Base-by-base conservation (phyloP, 2,888 invertebrate species). In the Nomada hirtipes region DNA sequence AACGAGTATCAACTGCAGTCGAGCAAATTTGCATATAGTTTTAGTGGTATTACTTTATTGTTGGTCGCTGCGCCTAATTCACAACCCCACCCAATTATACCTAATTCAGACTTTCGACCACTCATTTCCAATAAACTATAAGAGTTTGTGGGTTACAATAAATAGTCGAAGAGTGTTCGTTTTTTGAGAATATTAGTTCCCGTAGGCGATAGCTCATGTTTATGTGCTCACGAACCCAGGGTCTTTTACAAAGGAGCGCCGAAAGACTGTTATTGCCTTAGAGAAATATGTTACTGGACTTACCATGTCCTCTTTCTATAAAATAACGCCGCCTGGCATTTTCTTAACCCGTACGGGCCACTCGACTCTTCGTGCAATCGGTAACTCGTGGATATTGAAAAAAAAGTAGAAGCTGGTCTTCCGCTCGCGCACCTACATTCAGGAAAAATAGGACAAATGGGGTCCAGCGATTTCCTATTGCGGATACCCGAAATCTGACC, bases 41-140 rank as follows among this genome's bases (percentile, higher is more conserved):
- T 53, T 20, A 2, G 3, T n/a, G 2, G 10, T n/a, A 44, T 44
- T 44, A 23, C 44, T 15, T 47, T 63, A 59, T 15, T 47, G 44
- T 0, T 15, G 13, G 15, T 15, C 20, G 20, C 44, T 47, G 63
- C 44, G 42, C 1, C 23, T 23, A 60, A 60, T 36, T 36, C 2
- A 7, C 42, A 20, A 42, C 26, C 15, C 23, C 4, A 26, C 23
- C 47, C 18, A 9, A 59, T 69, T 79, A 63, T 26, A 75, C 82
- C 55, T 53, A 67, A 50, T 36, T 26, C 23, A 65, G 59, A 36
- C 42, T 70, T 18, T 20, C 2, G 64, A 79, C 47, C 83, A 61
- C 64, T 70, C 67, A 77, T 80, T 90, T 88, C 89, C 84, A 85
- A 83, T 86, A 86, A 90, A 88, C 90, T 88, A 91, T 91, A 89